phyloP scores from a whole-genome alignment of 2,113 vertebrate species.

The Aldabrachelys gigantea region DNA sequence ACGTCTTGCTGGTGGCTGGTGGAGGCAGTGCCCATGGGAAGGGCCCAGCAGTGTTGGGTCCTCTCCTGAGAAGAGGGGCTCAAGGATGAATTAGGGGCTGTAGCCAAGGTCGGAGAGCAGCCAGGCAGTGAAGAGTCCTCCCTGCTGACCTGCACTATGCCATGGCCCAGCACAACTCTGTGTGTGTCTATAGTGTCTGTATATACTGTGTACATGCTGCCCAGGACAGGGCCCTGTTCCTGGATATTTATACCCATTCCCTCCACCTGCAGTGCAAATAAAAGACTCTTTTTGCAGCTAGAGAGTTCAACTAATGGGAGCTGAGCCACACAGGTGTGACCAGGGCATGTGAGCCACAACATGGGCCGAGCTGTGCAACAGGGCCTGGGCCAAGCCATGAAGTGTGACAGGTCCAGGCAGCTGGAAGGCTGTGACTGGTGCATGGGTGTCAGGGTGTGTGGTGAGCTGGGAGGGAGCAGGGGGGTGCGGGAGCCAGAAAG shows the following conservation, averaged over 20 bases:
- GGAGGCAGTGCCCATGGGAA: background rate
- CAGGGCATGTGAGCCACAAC: accelerated
- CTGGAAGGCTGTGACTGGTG: background rate
- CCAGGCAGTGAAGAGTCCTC: background rate
- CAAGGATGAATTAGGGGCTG: background rate
- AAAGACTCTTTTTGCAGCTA: constrained; percentile 66
- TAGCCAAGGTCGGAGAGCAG: background rate
- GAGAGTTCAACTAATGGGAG: background rate
- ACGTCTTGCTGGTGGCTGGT: background rate
- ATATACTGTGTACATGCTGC: background rate
- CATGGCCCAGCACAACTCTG: background rate
- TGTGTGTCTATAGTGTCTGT: background rate
- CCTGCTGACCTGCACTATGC: background rate
- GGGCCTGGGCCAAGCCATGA: background rate
- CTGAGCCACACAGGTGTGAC: accelerated
- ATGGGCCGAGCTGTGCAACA: too few species aligned
- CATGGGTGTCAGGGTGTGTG: background rate
- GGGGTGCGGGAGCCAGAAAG: too few species aligned
- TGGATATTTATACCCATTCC: background rate
- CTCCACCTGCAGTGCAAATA: constrained; percentile 47
- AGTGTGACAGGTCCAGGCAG: background rate
- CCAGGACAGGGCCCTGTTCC: background rate
- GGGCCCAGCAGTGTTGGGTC: background rate
- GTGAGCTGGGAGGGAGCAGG: too few species aligned
- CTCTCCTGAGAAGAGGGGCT: background rate